Conservation (phyloP, 2,113 vertebrate genomes). For the zebrafish (Danio rerio) region GRCz12tu NC_133185.1:37673001-37673500, state of each 20-base stretch:
- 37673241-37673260: background rate
- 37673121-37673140: no score
- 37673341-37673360: background rate
- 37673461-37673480: background rate
- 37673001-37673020: no score
- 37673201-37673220: no score
- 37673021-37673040: no score
- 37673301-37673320: slow-evolving; percentile 66
- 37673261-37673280: no score
- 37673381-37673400: slow-evolving; percentile 63
- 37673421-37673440: slow-evolving; percentile 5
- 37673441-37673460: background rate
- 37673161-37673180: no score
- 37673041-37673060: no score
- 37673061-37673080: no score
- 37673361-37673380: slow-evolving; percentile 31
- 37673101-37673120: no score
- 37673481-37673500: background rate
- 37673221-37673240: background rate
- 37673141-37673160: no score
- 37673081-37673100: no score
- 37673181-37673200: no score
- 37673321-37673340: slow-evolving; percentile 61
- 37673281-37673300: background rate
- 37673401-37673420: slow-evolving; percentile 49